A percentile compares a stretch with the other conserved stretches of the same genome.
Conservation (phyloP, 2,113 vertebrate species). For the Campylomormyrus numenius region DNA sequence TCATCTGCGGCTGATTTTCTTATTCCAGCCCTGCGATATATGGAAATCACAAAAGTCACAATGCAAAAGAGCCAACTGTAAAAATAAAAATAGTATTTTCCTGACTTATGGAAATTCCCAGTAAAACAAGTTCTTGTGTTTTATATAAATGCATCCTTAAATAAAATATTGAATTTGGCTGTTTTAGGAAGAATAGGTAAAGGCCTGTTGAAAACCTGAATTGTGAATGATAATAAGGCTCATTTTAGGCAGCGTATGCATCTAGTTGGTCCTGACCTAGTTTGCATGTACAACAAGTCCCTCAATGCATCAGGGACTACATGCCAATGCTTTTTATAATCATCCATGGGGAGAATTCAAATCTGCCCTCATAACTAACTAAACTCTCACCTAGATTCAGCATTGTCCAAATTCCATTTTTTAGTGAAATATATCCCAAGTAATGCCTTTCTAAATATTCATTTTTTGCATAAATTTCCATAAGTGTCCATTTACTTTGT, state of each 20-base stretch:
- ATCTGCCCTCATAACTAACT: neutral
- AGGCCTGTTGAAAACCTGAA: neutral
- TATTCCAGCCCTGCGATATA: too few relatives aligned
- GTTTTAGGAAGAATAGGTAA: neutral
- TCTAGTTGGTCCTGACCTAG: neutral
- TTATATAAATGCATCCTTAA: neutral
- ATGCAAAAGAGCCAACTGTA: neutral
- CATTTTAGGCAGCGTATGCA: neutral
- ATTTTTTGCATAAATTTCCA: neutral
- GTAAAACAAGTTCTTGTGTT: too few relatives aligned
- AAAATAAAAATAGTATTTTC: neutral
- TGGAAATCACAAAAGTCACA: neutral
- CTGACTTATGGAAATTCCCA: too few relatives aligned
- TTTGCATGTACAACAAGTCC: neutral
- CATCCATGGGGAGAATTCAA: neutral
- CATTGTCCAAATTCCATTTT: neutral
- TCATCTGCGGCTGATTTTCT: neutral
- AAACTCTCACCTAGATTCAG: neutral
- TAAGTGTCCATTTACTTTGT: neutral
- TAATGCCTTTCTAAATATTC: neutral
- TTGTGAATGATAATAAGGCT: too few relatives aligned
- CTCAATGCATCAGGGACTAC: neutral
- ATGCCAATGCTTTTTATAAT: neutral
- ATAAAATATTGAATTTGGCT: neutral
- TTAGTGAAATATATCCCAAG: neutral